phyloP scores from a whole-genome alignment of 1,140 invertebrate genomes.

The Heliconius nattereri region DNA sequence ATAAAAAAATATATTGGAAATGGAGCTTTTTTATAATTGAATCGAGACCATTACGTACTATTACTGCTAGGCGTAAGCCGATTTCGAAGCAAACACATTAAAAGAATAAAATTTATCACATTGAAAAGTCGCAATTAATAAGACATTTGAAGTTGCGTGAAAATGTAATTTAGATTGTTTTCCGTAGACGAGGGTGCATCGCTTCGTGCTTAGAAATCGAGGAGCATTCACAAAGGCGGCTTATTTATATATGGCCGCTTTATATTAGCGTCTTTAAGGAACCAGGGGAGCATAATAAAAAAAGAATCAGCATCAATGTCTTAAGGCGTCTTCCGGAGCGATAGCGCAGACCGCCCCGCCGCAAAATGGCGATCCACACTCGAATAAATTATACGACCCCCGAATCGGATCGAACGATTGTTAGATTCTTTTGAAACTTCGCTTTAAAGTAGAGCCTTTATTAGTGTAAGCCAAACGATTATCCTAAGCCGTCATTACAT shows the following conservation, averaged over 20 bases:
- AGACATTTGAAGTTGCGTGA: conserved; percentile 81
- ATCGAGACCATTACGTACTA: conserved; percentile 54
- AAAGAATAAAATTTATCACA: conserved; percentile 81
- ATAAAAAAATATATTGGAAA: not conserved
- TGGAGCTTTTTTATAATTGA: conserved; percentile 48
- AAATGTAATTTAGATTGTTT: conserved; percentile 82
- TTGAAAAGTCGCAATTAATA: conserved; percentile 81
- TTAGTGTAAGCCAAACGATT: conserved; percentile 81
- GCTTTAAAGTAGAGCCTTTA: conserved; percentile 77
- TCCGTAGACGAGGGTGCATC: conserved; percentile 62
- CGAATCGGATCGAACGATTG: conserved; percentile 73
- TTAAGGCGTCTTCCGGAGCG: conserved; percentile 76
- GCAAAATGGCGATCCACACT: conserved; percentile 80
- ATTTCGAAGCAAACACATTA: conserved; percentile 67
- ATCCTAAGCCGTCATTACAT: conserved; percentile 80
- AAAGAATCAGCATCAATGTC: conserved; percentile 81
- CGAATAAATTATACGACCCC: conserved; percentile 79
- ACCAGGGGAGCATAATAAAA: conserved; percentile 78
- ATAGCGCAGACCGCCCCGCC: conserved; percentile 69
- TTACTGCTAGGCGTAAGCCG: conserved; percentile 65
- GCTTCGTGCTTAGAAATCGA: conserved; percentile 68
- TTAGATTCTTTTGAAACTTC: conserved; percentile 77
- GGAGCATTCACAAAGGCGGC: conserved; percentile 69
- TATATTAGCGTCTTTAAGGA: conserved; percentile 79
- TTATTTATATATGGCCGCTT: conserved; percentile 80